These are phyloP conservation scores for Theretra japonica DNA, from an alignment of 2,888 invertebrate genomes.

Conservation along the genomic window DNA sequence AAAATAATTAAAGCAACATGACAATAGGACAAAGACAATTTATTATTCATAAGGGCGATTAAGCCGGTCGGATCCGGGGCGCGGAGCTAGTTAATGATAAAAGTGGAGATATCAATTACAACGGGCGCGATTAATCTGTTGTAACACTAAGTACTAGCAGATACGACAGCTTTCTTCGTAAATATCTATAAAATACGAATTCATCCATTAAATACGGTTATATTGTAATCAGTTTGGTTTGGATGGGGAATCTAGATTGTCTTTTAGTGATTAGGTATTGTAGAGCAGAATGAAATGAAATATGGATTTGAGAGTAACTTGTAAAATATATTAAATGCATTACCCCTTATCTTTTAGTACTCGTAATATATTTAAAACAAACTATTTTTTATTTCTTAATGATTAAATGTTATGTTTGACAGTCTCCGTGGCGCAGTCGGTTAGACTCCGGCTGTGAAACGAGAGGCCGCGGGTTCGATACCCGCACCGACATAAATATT, in stretches of 20 bases:
- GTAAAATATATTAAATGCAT: too few species aligned
- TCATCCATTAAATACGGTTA: background rate
- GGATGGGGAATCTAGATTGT: background rate
- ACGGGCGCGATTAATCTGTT: constrained; percentile 4
- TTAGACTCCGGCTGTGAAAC: too few species aligned
- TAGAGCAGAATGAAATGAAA: background rate
- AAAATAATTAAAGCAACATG: background rate
- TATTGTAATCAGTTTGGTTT: background rate
- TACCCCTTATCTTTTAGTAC: too few species aligned
- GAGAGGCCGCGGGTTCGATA: too few species aligned
- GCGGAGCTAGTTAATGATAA: background rate
- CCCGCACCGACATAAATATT: too few species aligned
- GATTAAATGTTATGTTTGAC: too few species aligned
- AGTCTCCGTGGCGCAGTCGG: too few species aligned
- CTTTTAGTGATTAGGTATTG: background rate
- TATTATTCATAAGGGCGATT: constrained; percentile 2
- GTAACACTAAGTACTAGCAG: background rate
- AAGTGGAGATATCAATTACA: constrained; percentile 6
- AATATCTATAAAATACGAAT: background rate
- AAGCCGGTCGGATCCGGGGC: background rate
- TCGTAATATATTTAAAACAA: too few species aligned
- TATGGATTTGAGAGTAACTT: too few species aligned
- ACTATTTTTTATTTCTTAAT: too few species aligned
- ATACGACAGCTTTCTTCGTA: background rate
- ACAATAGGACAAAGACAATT: background rate